These are phyloP conservation scores for Cnemophilus loriae DNA, from an alignment of 2,113 vertebrate genomes.

Conservation along the genomic window DNA sequence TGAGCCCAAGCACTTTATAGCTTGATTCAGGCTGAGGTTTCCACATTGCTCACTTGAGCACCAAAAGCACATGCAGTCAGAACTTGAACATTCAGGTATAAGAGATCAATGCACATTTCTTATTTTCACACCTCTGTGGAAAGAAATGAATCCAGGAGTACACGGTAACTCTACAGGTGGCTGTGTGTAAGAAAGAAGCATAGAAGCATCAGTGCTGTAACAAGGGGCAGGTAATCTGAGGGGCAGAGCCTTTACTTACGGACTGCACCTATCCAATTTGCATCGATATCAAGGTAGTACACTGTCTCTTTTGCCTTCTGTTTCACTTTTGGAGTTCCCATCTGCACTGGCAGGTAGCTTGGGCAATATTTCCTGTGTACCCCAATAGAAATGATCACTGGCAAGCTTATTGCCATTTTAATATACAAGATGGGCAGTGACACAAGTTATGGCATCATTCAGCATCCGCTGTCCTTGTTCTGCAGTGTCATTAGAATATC, in stretches of 20 bases:
- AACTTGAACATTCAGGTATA: not conserved
- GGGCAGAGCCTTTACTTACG: not conserved
- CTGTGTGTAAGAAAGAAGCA: not conserved
- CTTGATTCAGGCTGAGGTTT: not conserved
- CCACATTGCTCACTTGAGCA: fast-evolving
- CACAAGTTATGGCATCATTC: not conserved
- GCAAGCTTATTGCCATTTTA: not conserved
- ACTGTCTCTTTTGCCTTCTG: not conserved
- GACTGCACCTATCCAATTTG: not conserved
- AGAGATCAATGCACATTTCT: not conserved
- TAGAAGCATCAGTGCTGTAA: not conserved
- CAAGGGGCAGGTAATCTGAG: not conserved
- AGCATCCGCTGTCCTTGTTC: not conserved
- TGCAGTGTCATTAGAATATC: not conserved
- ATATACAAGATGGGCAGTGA: not conserved
- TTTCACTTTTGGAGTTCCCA: not conserved
- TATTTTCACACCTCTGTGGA: not conserved
- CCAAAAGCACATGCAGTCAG: not conserved
- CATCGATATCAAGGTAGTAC: not conserved
- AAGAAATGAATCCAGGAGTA: not conserved
- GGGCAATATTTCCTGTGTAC: not conserved
- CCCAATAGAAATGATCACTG: not conserved
- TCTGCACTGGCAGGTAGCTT: not conserved
- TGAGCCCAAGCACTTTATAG: not conserved
- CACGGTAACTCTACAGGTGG: fast-evolving